Evolutionary conservation across 1,140 invertebrate genomes (phyloP).

Genomic region (Pseudomyrmex sp.): DNA sequence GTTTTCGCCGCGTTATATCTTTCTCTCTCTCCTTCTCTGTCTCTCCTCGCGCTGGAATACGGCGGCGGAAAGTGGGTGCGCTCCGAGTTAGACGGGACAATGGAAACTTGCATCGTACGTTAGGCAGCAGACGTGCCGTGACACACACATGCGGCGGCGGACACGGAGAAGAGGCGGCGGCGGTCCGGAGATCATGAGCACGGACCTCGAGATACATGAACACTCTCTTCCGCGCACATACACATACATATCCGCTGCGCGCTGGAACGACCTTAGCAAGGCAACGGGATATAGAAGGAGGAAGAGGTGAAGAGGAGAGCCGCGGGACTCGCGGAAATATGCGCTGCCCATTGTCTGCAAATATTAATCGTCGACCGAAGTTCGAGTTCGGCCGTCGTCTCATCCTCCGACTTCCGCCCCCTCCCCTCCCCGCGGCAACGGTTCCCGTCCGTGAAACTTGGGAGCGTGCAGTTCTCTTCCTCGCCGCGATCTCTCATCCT

Average conservation of each 20-base stretch:
- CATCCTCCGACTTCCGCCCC: background rate
- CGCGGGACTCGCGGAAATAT: conserved; percentile 72
- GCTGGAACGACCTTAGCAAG: conserved; percentile 1
- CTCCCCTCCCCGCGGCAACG: background rate
- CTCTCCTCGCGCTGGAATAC: conserved; percentile 22
- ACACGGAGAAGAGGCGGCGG: conserved; percentile 2
- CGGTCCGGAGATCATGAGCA: conserved; percentile 60
- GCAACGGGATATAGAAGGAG: conserved; percentile 18
- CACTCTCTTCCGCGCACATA: background rate
- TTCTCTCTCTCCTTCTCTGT: background rate
- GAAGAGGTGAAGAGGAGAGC: background rate
- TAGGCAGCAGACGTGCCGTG: conserved; percentile 75
- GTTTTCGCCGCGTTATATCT: background rate
- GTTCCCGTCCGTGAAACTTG: conserved; percentile 37
- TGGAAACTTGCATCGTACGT: conserved; percentile 80
- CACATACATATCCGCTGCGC: background rate
- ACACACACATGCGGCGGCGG: conserved; percentile 65
- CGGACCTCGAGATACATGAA: conserved; percentile 27
- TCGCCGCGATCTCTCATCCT: background rate
- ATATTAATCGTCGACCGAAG: conserved; percentile 76
- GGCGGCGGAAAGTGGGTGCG: conserved; percentile 53
- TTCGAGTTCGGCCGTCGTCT: conserved; percentile 64
- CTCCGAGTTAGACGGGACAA: conserved; percentile 75
- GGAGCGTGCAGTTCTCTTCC: conserved; percentile 28
- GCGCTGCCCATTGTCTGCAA: conserved; percentile 76